Evolutionary conservation across 1,140 invertebrate species (phyloP).

Genomic region (Pogonomyrmex californicus): DNA sequence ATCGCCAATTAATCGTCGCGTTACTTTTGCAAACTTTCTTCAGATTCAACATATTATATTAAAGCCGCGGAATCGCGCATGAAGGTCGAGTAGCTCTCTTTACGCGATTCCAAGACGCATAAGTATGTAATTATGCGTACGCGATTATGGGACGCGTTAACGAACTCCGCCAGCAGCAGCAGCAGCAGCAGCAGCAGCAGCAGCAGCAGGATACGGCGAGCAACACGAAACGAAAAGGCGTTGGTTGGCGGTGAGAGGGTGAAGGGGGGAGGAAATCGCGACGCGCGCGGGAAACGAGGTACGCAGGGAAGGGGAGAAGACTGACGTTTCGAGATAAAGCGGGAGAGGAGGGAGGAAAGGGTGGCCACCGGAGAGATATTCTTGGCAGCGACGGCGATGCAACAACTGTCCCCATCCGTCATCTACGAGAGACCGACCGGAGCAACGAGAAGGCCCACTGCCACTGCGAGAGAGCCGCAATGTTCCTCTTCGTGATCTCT

Average conservation of each 20-base stretch:
- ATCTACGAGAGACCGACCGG: conserved; percentile 65
- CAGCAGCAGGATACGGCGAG: conserved; percentile 52
- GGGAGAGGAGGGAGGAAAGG: conserved; percentile 19
- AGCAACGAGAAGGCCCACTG: conserved; percentile 61
- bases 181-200: conserved; percentile 11
- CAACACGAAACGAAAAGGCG: conserved; percentile 63
- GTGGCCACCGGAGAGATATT: conserved; percentile 68
- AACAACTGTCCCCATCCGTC: conserved; percentile 78
- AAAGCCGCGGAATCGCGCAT: not conserved
- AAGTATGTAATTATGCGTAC: conserved; percentile 54
- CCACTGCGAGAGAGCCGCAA: conserved; percentile 48
- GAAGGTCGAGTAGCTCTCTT: conserved; percentile 33
- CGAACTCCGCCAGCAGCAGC: conserved; percentile 38
- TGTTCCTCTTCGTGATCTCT: conserved; percentile 17
- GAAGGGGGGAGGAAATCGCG: conserved; percentile 24
- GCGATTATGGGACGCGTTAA: conserved; percentile 49
- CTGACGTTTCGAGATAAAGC: conserved; percentile 70
- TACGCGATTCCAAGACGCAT: conserved; percentile 22
- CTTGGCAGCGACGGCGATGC: conserved; percentile 76
- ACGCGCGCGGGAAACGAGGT: not conserved
- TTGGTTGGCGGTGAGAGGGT: conserved; percentile 39
- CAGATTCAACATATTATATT: not conserved
- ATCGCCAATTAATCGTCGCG: not conserved
- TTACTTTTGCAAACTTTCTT: not conserved
- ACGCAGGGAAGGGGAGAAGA: conserved; percentile 24